phyloP scores from a whole-genome alignment of 2,113 vertebrate species.

The Zosterops hypoxanthus region DNA sequence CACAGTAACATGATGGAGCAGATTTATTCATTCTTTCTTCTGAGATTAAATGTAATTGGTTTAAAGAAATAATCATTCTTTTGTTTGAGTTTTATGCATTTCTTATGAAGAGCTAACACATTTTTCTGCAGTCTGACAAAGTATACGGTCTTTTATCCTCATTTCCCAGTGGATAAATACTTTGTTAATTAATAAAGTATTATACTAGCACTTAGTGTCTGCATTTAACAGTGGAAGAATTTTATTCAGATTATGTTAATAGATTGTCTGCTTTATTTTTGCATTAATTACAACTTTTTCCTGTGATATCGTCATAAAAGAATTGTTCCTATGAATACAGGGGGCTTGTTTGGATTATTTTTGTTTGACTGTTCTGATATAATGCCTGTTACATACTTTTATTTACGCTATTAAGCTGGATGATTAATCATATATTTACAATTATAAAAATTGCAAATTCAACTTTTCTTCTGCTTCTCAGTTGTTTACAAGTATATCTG shows the following conservation, averaged over 20 bases:
- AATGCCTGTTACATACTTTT: slow-evolving; percentile 44
- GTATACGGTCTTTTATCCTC: slow-evolving; percentile 74
- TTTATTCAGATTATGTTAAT: slow-evolving; percentile 83
- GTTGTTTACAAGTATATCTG: background rate
- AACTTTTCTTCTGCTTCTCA: background rate
- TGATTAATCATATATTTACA: background rate
- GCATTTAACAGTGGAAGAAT: slow-evolving; percentile 75
- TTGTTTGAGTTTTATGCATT: slow-evolving; percentile 81
- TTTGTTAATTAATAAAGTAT: slow-evolving; percentile 84
- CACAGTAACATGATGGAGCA: slow-evolving; percentile 56
- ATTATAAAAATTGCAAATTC: background rate
- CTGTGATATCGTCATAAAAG: slow-evolving; percentile 54
- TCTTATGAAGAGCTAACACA: slow-evolving; percentile 78
- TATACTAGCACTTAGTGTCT: slow-evolving; percentile 77
- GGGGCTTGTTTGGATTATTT: slow-evolving; percentile 66
- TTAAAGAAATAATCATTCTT: slow-evolving; percentile 79
- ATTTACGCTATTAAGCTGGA: background rate
- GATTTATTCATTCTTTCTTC: slow-evolving; percentile 76
- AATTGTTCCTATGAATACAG: slow-evolving; percentile 62
- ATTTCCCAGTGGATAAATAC: slow-evolving; percentile 82
- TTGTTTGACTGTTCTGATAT: slow-evolving; percentile 62
- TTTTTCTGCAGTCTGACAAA: slow-evolving; percentile 77
- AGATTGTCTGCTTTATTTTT: slow-evolving; percentile 77
- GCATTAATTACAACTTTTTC: slow-evolving; percentile 77
- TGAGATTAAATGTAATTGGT: slow-evolving; percentile 81